These are phyloP conservation scores for Choloepus hoffmanni DNA, from an alignment of 2,113 vertebrate genomes.

Conservation along the genomic window DNA sequence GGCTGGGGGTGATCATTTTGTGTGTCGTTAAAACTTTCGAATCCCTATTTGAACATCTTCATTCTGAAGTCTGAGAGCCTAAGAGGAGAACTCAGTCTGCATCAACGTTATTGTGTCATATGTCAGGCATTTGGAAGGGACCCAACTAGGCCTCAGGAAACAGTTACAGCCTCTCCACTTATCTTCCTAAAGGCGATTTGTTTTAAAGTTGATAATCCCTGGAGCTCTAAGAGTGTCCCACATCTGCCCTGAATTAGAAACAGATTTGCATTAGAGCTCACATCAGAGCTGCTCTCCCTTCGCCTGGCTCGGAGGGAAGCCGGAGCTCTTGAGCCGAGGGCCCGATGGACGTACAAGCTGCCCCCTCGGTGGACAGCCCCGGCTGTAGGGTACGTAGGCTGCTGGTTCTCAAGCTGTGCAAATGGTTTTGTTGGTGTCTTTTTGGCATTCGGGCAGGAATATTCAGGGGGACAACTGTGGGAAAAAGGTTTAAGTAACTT, in stretches of 20 bases:
- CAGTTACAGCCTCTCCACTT: constrained; percentile 76
- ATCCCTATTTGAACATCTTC: not conserved
- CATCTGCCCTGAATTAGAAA: constrained; percentile 86
- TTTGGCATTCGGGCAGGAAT: not conserved
- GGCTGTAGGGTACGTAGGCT: constrained; percentile 19
- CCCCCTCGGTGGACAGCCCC: constrained; percentile 75
- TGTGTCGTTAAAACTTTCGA: not conserved
- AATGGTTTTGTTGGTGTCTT: not conserved
- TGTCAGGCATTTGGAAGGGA: constrained; percentile 79
- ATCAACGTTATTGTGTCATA: constrained; percentile 31
- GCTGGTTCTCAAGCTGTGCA: not conserved
- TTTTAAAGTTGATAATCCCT: constrained; percentile 82
- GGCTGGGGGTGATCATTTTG: not conserved
- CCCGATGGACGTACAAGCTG: constrained; percentile 48
- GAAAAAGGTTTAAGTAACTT: not conserved
- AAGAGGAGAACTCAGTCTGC: constrained; percentile 36
- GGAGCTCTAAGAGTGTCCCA: constrained; percentile 75
- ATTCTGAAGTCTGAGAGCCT: constrained; percentile 46
- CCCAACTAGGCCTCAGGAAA: constrained; percentile 76
- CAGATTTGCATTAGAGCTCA: constrained; percentile 82
- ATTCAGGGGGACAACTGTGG: not conserved
- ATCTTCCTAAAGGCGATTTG: constrained; percentile 80
- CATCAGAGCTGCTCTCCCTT: constrained; percentile 77
- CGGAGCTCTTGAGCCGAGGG: constrained; percentile 76
- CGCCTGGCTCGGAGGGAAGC: constrained; percentile 80